Evolutionary conservation across 30 jellyfish, hydroid and myxozoan genomes (phyloP), one percentile per base, ranked within the genome.

Genomic region (Cassiopea xamachana): DNA sequence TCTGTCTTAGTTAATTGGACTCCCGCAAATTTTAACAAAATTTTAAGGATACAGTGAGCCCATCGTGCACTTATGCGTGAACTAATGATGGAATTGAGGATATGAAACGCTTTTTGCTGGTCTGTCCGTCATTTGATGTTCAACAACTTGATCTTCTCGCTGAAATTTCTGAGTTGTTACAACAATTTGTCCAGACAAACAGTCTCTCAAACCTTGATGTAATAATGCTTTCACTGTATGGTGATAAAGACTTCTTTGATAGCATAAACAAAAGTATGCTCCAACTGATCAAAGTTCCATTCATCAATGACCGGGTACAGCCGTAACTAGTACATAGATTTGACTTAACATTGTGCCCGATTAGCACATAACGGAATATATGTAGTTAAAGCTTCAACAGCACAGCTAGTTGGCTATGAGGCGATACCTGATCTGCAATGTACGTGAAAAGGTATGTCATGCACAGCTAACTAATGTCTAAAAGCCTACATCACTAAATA

Each of bases 71-170:
- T 27, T 27, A 27, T 27, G 0, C 39, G 39, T 27, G 39, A n/a
- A 48, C 19, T 27, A 79, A 49, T 79, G 83, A 75, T 75, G 83
- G 83, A 45, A 75, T 75, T 75, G 88, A 79, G 73, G 76, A 58
- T 59, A 48, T 69, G 83, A 69, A 14, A 48, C 83, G 19, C 59
- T 7, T 74, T 74, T 74, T 74, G 59, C 19, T 74, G 83, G 70
- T 74, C 67, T 74, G 69, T 48, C 83, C 83, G 61, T 74, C 83
- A n/a, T 74, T 74, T 74, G 83, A 74, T 48, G 83, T 74, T 18
- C 83, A 74, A 74, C 83, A 69, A 74, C 69, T 7, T 45, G 83
- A 74, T 43, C 83, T 74, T 74, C 83, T 74, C 83, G 83, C 83
- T 74, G 67, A 74, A 74, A 49, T 43, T 74, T 43, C 58, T 8